A percentile compares a stretch with the other conserved stretches of the same genome.
phyloP scores from a whole-genome alignment of 2,797 vertebrate genomes.

The Echeneis naucrates region DNA sequence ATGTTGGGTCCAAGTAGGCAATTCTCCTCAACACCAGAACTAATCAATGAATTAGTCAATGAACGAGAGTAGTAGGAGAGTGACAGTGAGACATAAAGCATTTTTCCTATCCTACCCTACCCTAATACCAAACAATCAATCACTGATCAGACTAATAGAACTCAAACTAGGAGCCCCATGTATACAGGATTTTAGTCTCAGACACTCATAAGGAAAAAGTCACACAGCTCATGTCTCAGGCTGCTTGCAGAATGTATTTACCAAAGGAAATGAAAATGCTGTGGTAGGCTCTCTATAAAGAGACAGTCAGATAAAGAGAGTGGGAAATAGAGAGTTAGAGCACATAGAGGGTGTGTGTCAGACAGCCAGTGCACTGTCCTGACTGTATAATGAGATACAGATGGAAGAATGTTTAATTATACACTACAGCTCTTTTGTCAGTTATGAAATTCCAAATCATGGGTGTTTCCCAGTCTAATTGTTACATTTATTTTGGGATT shows the following conservation, averaged over 20 bases:
- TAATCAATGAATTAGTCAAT: slow-evolving; percentile 74
- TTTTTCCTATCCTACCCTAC: too few relatives aligned
- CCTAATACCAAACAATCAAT: slow-evolving; percentile 55
- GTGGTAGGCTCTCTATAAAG: slow-evolving; percentile 52
- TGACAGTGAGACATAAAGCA: slow-evolving; percentile 19
- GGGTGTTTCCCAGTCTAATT: background rate
- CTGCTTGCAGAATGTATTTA: slow-evolving; percentile 66
- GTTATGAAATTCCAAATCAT: background rate
- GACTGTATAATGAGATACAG: slow-evolving; percentile 19
- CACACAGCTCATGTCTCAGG: slow-evolving; percentile 41
- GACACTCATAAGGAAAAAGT: slow-evolving; percentile 33
- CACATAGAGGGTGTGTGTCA: background rate
- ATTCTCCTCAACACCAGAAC: slow-evolving; percentile 78
- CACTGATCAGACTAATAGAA: slow-evolving; percentile 71
- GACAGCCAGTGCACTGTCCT: slow-evolving; percentile 5
- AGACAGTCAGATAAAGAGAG: slow-evolving; percentile 45
- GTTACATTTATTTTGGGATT: slow-evolving; percentile 4
- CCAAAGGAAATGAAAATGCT: slow-evolving; percentile 72
- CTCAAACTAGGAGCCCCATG: slow-evolving; percentile 35
- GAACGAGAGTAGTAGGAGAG: slow-evolving; percentile 29
- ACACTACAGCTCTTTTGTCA: background rate
- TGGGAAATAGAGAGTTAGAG: background rate
- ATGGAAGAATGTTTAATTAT: slow-evolving; percentile 23
- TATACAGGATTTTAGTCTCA: slow-evolving; percentile 41
- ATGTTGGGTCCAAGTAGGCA: slow-evolving; percentile 73